Evolutionary conservation across 2,888 invertebrate genomes (phyloP).

Genomic region (Drosophila conformis): DNA sequence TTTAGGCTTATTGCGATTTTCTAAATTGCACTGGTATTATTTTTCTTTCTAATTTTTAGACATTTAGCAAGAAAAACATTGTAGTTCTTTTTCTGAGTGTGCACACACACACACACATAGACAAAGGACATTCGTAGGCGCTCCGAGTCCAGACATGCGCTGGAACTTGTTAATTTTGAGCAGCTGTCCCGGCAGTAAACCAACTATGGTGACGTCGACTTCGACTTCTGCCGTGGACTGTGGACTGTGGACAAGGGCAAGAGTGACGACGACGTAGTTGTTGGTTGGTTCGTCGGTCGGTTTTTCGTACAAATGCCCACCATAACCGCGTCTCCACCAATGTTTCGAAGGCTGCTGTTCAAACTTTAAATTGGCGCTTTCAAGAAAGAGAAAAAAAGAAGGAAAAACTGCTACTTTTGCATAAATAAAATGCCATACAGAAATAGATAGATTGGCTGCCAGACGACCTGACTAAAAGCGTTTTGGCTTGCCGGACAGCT

Average conservation of each 20-base stretch:
- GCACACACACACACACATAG: slow-evolving; percentile 5
- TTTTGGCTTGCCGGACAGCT: slow-evolving; percentile 27
- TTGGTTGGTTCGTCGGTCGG: slow-evolving; percentile 50
- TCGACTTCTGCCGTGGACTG: slow-evolving; percentile 5
- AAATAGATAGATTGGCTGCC: slow-evolving; percentile 61
- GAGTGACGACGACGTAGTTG: slow-evolving; percentile 50
- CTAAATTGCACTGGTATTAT: not conserved
- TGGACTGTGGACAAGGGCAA: slow-evolving; percentile 37
- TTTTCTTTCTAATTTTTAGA: not conserved
- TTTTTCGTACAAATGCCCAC: slow-evolving; percentile 43
- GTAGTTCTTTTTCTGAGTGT: not conserved
- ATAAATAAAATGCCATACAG: slow-evolving; percentile 69
- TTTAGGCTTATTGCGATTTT: not conserved
- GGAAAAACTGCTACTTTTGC: slow-evolving; percentile 60
- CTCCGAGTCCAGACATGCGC: slow-evolving; percentile 60
- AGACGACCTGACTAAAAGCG: slow-evolving; percentile 32
- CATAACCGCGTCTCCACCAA: not conserved
- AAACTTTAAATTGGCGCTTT: slow-evolving; percentile 63
- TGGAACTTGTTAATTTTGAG: slow-evolving; percentile 79
- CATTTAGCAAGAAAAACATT: not conserved
- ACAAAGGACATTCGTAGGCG: slow-evolving; percentile 30
- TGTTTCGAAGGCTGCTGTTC: slow-evolving; percentile 31
- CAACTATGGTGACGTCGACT: slow-evolving; percentile 32
- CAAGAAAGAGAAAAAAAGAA: slow-evolving; percentile 39
- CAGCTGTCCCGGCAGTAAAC: slow-evolving; percentile 75